phyloP scores from a whole-genome alignment of 2,888 invertebrate species.

The Heliconius sara region DNA sequence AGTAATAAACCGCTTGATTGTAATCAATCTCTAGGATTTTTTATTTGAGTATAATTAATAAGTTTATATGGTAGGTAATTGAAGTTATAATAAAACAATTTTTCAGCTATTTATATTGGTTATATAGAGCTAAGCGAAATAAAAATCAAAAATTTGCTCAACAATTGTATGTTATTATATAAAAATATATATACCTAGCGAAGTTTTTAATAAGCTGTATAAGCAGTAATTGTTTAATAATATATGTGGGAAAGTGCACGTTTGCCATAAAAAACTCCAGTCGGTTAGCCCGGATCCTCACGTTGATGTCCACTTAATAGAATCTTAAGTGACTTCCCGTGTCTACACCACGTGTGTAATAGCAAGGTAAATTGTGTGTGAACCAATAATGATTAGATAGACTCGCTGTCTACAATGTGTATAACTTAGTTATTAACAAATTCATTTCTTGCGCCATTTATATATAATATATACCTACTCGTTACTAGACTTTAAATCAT shows the following conservation, averaged over 20 bases:
- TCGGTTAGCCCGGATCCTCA: conserved; percentile 81
- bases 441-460: neutral
- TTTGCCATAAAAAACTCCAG: conserved; percentile 46
- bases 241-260: conserved; percentile 49
- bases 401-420: conserved; percentile 6
- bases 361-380: conserved; percentile 43
- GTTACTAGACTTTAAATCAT: neutral
- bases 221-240: conserved; percentile 31
- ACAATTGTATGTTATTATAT: no score
- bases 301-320: conserved; percentile 57
- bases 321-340: conserved; percentile 71
- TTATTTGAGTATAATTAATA: no score
- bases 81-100: no score
- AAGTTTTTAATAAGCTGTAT: neutral
- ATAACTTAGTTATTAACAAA: neutral
- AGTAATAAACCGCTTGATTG: no score
- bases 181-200: neutral
- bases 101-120: no score
- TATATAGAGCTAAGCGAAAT: no score
- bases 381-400: conserved; percentile 45
- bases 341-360: conserved; percentile 67
- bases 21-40: no score
- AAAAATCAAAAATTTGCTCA: no score
- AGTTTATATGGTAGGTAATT: no score
- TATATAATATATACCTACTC: neutral